phyloP scores from a whole-genome alignment of 2,797 vertebrate genomes.

The Botia kubotai region DNA sequence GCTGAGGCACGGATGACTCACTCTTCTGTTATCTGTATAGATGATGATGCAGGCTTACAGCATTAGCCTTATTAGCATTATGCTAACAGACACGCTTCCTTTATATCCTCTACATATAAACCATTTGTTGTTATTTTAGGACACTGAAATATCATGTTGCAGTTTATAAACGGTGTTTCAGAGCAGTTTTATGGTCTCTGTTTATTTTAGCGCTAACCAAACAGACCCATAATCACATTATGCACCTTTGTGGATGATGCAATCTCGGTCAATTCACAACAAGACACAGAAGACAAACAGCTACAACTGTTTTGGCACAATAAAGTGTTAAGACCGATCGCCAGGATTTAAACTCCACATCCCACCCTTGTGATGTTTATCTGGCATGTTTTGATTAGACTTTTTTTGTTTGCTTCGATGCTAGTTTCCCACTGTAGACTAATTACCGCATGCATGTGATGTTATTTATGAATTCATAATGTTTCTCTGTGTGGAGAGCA shows the following conservation, averaged over 20 bases:
- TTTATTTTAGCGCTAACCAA: conserved; percentile 8
- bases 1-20: conserved; percentile 59
- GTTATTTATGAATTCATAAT: conserved; percentile 52
- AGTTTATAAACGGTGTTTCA: conserved; percentile 14
- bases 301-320: conserved; percentile 32
- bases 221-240: conserved; percentile 16
- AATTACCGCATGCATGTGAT: conserved; percentile 35
- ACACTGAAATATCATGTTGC: not conserved
- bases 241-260: conserved; percentile 50
- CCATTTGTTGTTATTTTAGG: not conserved
- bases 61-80: conserved; percentile 57
- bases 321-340: conserved; percentile 8
- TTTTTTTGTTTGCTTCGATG: not conserved
- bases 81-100: conserved; percentile 43
- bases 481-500: conserved; percentile 39
- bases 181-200: not conserved
- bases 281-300: conserved; percentile 14
- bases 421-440: conserved; percentile 20
- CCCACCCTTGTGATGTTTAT: conserved; percentile 28
- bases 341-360: conserved; percentile 21
- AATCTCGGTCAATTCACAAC: conserved; percentile 19
- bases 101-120: conserved; percentile 37
- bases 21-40: conserved; percentile 58
- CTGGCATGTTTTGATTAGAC: not conserved
- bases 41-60: conserved; percentile 61